phyloP scores from a whole-genome alignment of 2,888 invertebrate species.

The Tetropium fuscum region DNA sequence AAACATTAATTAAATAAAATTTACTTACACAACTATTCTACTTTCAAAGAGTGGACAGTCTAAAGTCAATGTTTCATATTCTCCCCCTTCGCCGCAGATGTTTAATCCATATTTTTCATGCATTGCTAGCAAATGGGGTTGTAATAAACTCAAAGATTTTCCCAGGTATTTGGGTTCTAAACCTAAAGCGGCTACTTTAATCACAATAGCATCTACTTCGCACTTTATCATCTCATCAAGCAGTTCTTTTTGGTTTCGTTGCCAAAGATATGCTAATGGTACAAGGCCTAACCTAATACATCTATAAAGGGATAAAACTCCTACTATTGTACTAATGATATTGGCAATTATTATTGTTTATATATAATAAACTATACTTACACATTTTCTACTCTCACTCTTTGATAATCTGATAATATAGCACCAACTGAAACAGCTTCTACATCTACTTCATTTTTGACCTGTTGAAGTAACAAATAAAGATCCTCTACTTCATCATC shows the following conservation, averaged over 20 bases:
- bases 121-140: conserved; percentile 89
- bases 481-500: conserved; percentile 98
- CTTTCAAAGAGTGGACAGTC: conserved; percentile 97
- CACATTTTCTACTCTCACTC: conserved; percentile 98
- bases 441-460: conserved; percentile 75
- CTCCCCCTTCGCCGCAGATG: conserved; percentile 98
- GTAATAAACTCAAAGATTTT: conserved; percentile 84
- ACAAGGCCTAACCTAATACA: conserved; percentile 91
- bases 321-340: too few relatives aligned
- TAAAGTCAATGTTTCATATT: conserved; percentile 97
- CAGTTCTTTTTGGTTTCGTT: conserved; percentile 93
- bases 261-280: conserved; percentile 95
- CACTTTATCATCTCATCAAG: conserved; percentile 97
- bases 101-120: conserved; percentile 94
- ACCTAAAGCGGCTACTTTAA: conserved; percentile 95
- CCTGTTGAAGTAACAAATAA: conserved; percentile 80
- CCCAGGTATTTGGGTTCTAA: conserved; percentile 92
- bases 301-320: conserved; percentile 68
- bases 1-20: conserved; percentile 19
- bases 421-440: conserved; percentile 98
- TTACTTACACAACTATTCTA: conserved; percentile 88
- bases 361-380: too few relatives aligned
- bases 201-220: conserved; percentile 92
- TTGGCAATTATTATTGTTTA: too few relatives aligned
- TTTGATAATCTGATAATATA: conserved; percentile 98